These are phyloP conservation scores for Eucidaris tribuloides DNA, from an alignment of 35 echinoderm and acorn worm genomes.

Conservation along the genomic window DNA sequence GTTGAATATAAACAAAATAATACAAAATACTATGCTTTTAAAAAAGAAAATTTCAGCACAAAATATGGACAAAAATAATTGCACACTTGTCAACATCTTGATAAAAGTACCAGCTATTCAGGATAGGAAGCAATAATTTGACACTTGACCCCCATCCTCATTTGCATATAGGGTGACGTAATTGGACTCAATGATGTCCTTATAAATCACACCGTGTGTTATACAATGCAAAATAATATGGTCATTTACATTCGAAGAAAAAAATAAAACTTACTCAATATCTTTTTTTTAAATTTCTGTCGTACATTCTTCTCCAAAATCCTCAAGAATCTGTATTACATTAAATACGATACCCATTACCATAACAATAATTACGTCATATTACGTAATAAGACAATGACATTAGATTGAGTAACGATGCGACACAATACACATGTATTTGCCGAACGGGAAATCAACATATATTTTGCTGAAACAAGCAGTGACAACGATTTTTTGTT, in stretches of 20 bases:
- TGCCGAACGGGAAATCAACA: too few relatives aligned
- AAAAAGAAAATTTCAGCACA: too few relatives aligned
- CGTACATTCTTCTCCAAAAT: neutral
- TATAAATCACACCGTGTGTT: too few relatives aligned
- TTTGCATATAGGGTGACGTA: slow-evolving; percentile 38
- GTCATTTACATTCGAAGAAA: neutral
- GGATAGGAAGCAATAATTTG: neutral
- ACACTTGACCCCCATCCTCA: neutral
- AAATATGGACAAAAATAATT: neutral
- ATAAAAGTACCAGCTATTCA: neutral
- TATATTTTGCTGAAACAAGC: too few relatives aligned
- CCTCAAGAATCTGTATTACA: neutral
- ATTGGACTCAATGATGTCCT: neutral
- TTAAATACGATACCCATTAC: neutral
- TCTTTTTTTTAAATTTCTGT: neutral
- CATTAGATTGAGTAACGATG: too few relatives aligned
- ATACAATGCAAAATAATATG: neutral
- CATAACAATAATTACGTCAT: too few relatives aligned
- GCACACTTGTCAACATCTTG: neutral
- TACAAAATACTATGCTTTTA: neutral
- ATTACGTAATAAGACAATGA: too few relatives aligned
- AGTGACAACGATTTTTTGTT: too few relatives aligned
- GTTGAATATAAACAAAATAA: neutral
- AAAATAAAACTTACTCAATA: neutral
- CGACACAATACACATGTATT: too few relatives aligned